These are phyloP conservation scores for Andrena cerasifolii DNA, from an alignment of 1,140 invertebrate genomes.

Conservation along the genomic window DNA sequence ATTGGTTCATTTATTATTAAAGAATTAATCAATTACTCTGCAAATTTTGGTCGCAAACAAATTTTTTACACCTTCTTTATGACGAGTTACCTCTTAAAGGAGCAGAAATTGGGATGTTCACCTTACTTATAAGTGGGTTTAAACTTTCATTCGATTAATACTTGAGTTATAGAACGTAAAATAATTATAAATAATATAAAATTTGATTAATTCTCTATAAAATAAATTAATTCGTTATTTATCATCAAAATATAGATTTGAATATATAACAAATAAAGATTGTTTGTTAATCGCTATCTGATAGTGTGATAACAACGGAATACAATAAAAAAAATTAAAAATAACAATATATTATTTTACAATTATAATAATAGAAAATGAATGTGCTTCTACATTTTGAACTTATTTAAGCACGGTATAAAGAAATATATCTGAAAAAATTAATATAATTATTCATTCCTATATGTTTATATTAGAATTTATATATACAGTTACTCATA, in stretches of 20 bases:
- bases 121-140: too few relatives aligned
- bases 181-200: slow-evolving; percentile 1
- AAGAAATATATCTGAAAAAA: not conserved
- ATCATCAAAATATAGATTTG: not conserved
- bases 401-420: not conserved
- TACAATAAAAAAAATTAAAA: not conserved
- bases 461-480: not conserved
- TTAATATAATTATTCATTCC: not conserved
- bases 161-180: not conserved
- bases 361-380: not conserved
- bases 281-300: too few relatives aligned
- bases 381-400: not conserved
- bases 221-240: not conserved
- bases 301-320: too few relatives aligned
- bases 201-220: not conserved
- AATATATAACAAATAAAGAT: too few relatives aligned
- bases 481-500: not conserved
- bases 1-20: too few relatives aligned
- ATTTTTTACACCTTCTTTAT: too few relatives aligned
- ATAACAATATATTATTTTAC: not conserved
- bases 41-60: too few relatives aligned
- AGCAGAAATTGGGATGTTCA: too few relatives aligned
- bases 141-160: not conserved
- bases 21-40: too few relatives aligned
- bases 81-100: too few relatives aligned